phyloP scores from a whole-genome alignment of 2,113 vertebrate species.

The Ctenodactylus gundi region DNA sequence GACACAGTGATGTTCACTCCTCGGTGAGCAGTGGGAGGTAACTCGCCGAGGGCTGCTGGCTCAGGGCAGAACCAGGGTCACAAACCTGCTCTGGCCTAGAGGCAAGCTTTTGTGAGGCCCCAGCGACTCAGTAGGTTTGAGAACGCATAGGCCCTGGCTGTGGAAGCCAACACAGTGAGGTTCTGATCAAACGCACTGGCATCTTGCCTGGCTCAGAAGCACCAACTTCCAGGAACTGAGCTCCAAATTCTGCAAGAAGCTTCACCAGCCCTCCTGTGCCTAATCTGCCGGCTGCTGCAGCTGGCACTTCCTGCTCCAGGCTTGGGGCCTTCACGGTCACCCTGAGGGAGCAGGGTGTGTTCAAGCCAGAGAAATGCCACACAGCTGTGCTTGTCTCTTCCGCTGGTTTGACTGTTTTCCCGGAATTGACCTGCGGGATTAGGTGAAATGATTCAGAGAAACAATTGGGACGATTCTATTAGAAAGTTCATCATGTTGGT shows the following conservation, averaged over 20 bases:
- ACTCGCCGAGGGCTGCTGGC: not conserved
- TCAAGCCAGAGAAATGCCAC: slow-evolving; percentile 33
- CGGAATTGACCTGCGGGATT: slow-evolving; percentile 31
- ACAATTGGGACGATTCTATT: slow-evolving; percentile 7
- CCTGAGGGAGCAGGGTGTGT: not conserved
- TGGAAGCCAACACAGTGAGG: not conserved
- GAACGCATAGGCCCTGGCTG: not conserved
- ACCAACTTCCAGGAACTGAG: slow-evolving; percentile 10
- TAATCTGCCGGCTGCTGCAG: slow-evolving; percentile 12
- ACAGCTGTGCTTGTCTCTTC: slow-evolving; percentile 44
- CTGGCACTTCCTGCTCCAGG: not conserved
- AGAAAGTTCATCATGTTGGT: not conserved
- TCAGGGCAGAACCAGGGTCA: not conserved
- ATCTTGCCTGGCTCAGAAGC: not conserved
- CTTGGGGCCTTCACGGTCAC: not conserved
- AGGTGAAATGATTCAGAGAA: not conserved
- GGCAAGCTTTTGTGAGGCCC: not conserved
- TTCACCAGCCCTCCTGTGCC: not conserved
- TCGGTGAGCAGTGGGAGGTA: not conserved
- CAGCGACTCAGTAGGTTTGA: not conserved
- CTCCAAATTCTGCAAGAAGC: not conserved
- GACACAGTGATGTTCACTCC: not conserved
- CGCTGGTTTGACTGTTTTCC: not conserved
- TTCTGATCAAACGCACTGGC: not conserved
- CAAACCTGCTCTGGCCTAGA: not conserved